Conservation (phyloP, 2,888 invertebrate genomes). For the Hydrotaea cyrtoneurina region DNA sequence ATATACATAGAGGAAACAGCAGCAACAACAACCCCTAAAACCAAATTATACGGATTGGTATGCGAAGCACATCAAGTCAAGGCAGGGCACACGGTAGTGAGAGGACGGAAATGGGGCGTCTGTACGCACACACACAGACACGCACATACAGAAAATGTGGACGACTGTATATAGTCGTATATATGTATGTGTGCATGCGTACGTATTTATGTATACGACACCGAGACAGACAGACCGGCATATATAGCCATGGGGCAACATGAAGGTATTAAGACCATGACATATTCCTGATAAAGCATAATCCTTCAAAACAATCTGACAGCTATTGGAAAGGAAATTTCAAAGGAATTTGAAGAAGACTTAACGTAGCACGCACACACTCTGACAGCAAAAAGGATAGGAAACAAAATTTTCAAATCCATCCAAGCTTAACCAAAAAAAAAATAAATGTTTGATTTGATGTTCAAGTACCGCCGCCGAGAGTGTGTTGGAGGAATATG, state of each 20-base stretch:
- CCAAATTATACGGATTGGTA: constrained; percentile 4
- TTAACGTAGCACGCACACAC: neutral
- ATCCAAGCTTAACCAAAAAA: neutral
- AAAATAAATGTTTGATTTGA: no score
- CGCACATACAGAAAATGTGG: neutral
- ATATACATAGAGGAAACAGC: neutral
- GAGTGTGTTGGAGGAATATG: no score
- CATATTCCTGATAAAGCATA: constrained; percentile 16
- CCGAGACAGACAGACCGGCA: neutral
- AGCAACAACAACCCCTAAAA: constrained; percentile 51
- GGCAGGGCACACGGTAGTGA: neutral
- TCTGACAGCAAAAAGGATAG: no score
- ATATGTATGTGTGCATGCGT: constrained; percentile 2
- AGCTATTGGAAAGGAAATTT: constrained; percentile 1
- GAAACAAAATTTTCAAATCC: neutral
- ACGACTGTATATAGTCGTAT: neutral
- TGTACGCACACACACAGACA: neutral
- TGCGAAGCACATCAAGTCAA: neutral
- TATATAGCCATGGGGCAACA: constrained; percentile 14
- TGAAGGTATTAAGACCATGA: constrained; percentile 45
- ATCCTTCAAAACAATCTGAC: constrained; percentile 15
- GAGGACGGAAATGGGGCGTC: constrained; percentile 1
- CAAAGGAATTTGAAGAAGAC: neutral
- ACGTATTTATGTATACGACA: neutral
- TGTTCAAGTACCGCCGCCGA: no score